phyloP scores from a whole-genome alignment of 2,888 invertebrate species.

The Cephus pygmeus region DNA sequence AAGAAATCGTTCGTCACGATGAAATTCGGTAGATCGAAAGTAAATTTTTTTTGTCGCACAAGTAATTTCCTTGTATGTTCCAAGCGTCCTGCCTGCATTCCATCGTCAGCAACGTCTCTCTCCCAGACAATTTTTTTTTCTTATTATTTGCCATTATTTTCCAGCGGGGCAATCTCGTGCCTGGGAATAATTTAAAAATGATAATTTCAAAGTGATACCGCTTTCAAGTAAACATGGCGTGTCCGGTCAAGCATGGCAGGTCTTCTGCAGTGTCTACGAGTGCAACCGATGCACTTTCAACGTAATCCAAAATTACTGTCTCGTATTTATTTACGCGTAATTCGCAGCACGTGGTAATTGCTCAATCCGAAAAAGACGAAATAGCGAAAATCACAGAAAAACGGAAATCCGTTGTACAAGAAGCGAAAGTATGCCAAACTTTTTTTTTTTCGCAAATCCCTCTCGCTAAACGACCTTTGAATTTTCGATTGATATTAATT shows the following conservation, averaged over 20 bases:
- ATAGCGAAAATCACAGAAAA: too few species aligned
- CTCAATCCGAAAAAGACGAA: too few species aligned
- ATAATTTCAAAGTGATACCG: not conserved
- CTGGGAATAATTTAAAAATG: not conserved
- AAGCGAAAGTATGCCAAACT: not conserved
- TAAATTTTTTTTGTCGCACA: too few species aligned
- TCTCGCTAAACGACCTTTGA: not conserved
- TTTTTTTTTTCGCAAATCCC: not conserved
- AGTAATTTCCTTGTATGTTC: too few species aligned
- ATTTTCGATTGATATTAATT: not conserved
- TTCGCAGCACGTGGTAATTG: too few species aligned
- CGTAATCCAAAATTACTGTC: not conserved
- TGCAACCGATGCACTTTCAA: not conserved
- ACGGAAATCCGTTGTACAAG: not conserved
- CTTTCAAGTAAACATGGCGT: not conserved
- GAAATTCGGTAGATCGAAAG: too few species aligned
- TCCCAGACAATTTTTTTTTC: too few species aligned
- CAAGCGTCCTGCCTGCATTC: too few species aligned
- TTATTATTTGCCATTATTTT: too few species aligned
- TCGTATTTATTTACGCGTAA: not conserved
- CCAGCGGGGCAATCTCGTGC: not conserved
- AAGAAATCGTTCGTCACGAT: too few species aligned
- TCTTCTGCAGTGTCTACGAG: not conserved
- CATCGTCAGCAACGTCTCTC: too few species aligned
- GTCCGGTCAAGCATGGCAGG: not conserved